These are phyloP conservation scores for Masnerella sp. DNA, from an alignment of 2,888 invertebrate genomes.

Conservation along the genomic window DNA sequence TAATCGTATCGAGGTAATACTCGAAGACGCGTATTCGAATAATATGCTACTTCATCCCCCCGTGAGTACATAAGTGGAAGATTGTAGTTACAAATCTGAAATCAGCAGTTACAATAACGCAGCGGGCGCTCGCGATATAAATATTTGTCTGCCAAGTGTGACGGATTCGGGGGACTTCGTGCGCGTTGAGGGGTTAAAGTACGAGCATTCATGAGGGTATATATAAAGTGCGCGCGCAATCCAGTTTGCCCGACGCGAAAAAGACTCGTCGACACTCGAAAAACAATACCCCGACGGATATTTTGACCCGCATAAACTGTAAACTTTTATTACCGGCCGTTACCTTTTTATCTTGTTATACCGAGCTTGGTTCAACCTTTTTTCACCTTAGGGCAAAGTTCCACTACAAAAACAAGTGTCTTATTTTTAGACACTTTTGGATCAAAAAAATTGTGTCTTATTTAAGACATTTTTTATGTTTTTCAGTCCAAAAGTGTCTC, in stretches of 20 bases:
- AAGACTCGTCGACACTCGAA: constrained; percentile 41
- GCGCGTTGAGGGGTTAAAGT: constrained; percentile 37
- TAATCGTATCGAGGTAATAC: too few species aligned
- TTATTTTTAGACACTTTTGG: too few species aligned
- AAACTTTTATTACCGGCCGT: constrained; percentile 19
- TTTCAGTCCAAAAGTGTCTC: too few species aligned
- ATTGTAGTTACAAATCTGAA: constrained; percentile 49
- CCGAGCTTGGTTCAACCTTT: too few species aligned
- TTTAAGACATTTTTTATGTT: too few species aligned
- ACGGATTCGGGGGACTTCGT: constrained; percentile 26
- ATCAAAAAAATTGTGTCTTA: too few species aligned
- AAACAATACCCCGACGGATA: constrained; percentile 33
- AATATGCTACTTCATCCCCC: not conserved
- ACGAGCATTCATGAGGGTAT: constrained; percentile 43
- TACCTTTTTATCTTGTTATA: constrained; percentile 14
- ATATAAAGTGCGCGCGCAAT: constrained; percentile 23
- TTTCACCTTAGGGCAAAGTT: too few species aligned
- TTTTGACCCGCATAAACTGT: constrained; percentile 30
- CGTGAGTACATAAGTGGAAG: constrained; percentile 14
- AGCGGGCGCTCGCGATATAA: constrained; percentile 73
- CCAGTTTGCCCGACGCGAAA: constrained; percentile 36
- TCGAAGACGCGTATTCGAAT: constrained; percentile 17
- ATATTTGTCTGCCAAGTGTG: constrained; percentile 72
- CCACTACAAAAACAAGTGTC: too few species aligned
- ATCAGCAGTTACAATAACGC: constrained; percentile 68